These are phyloP conservation scores for Centropyge bicolor DNA, from an alignment of 2,797 vertebrate species.

Conservation along the genomic window DNA sequence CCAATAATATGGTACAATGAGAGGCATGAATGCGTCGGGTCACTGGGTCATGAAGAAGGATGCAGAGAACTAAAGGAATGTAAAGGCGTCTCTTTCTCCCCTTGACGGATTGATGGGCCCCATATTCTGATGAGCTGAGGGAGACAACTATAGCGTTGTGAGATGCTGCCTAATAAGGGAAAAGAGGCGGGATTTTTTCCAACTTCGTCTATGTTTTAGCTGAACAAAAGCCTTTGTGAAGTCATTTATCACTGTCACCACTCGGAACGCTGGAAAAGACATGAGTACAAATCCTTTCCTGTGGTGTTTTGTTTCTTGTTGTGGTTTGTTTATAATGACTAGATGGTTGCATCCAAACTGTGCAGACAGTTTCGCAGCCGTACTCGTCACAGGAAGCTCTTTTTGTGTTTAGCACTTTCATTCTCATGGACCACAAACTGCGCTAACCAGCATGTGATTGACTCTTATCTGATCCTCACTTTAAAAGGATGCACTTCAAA, in stretches of 20 bases:
- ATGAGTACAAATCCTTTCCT: conserved; percentile 42
- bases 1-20: conserved; percentile 67
- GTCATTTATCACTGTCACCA: conserved; percentile 69
- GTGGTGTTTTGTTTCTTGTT: conserved; percentile 54
- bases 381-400: background rate
- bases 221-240: conserved; percentile 73
- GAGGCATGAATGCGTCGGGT: conserved; percentile 70
- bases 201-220: conserved; percentile 58
- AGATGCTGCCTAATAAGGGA: conserved; percentile 71
- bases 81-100: conserved; percentile 63
- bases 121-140: conserved; percentile 70
- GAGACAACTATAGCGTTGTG: conserved; percentile 48
- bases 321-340: conserved; percentile 34
- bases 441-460: conserved; percentile 8
- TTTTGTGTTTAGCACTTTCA: conserved; percentile 19
- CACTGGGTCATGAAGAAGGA: conserved; percentile 69
- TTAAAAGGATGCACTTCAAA: conserved; percentile 15
- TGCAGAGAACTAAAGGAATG: conserved; percentile 70
- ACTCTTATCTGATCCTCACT: conserved; percentile 19
- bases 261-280: conserved; percentile 41
- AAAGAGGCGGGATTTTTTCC: conserved; percentile 24
- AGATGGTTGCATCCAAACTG: conserved; percentile 20
- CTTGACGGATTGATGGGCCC: conserved; percentile 77
- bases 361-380: background rate
- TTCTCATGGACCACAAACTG: conserved; percentile 7